These are phyloP conservation scores for Idaea straminata DNA, from an alignment of 2,888 invertebrate genomes.

Conservation along the genomic window DNA sequence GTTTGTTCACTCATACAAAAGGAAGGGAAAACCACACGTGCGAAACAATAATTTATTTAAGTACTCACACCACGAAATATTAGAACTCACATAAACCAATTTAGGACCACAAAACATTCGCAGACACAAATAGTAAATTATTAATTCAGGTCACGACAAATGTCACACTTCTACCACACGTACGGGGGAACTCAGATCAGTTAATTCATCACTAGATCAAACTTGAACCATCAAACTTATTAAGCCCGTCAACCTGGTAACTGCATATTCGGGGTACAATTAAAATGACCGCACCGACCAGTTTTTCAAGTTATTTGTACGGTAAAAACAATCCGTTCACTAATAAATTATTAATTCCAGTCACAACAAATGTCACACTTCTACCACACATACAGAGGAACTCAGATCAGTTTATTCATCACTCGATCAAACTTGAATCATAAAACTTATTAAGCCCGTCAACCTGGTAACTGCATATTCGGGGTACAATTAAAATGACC, in stretches of 20 bases:
- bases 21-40: not conserved
- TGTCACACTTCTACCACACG: not conserved
- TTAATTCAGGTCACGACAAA: not conserved
- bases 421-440: not conserved
- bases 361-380: no score
- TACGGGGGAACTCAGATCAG: not conserved
- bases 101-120: not conserved
- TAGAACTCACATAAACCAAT: not conserved
- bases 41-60: not conserved
- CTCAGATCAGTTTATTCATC: not conserved
- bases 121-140: not conserved
- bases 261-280: slow-evolving; percentile 29
- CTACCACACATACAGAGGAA: no score
- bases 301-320: slow-evolving; percentile 59
- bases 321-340: slow-evolving; percentile 48
- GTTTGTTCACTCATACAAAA: not conserved
- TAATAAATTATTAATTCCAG: no score
- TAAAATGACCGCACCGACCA: slow-evolving; percentile 50
- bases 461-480: not conserved
- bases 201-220: not conserved
- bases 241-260: not conserved
- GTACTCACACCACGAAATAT: not conserved
- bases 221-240: not conserved
- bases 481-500: slow-evolving; percentile 48
- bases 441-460: not conserved